Base-by-base conservation (phyloP, 2,113 vertebrate species). In the Barbus barbus region DNA sequence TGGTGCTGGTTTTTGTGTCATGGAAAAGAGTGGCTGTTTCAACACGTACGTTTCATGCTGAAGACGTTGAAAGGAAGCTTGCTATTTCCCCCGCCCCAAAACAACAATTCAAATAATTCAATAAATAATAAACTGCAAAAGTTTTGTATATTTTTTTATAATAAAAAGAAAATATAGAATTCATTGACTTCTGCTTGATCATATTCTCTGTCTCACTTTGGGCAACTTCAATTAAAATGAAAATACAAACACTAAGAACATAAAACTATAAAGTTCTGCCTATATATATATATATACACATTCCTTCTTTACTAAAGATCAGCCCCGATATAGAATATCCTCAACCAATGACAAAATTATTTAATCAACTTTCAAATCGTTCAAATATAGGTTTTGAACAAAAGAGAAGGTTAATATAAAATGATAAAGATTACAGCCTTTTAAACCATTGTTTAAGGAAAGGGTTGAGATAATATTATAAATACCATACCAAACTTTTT, bases 131-230 rank as follows among this genome's bases (percentile, higher is more conserved):
- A 36, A 75, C 24, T n/a, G 53, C 67, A 51, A 20, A 16, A 61
- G 74, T 85, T n/a, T 79, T 88, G 56, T 38, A 88, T 89, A 88
- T 73, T 90, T 87, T 90, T 92, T 91, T 91, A 83, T 91, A 90
- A 91, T 90, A 89, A 89, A 90, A 63, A 48, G 16, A 26, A 44
- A 81, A 81, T 82, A 74, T 65, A 83, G 48, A 82, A 73, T 76
- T 44, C 75, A 83, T 78, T 61, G 46, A 12, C 3, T 83, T 67
- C 24, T 82, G 5, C 41, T 71, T 67, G 36, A 3, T 74, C n/a
- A n/a, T 58, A 33, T 78, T n/a, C 6, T 53, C 22, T 67, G 24
- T 36, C 63, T n/a, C 31, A n/a, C n/a, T n/a, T 53, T 13, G 9
- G 72, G 26, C 14, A 75, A 75, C 3, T 53, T 31, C 22, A 71